Evolutionary conservation across 2,113 vertebrate species (phyloP).

Genomic region (Oncorhynchus masou): DNA sequence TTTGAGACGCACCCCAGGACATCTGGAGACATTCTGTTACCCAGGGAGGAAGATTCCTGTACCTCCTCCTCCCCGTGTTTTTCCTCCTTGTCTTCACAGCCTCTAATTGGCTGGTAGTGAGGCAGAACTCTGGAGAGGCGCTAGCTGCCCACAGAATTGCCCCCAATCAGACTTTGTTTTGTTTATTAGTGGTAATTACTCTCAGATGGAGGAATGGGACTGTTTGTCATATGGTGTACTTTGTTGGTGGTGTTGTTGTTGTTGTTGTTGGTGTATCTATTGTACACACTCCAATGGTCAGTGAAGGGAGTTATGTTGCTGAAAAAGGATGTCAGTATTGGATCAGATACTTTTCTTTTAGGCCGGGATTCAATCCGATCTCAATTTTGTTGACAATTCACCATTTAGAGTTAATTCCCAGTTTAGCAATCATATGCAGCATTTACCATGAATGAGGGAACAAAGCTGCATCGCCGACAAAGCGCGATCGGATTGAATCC

Average conservation of each 20-base stretch:
- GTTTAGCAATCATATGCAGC: no score
- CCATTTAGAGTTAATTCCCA: no score
- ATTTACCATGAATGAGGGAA: no score
- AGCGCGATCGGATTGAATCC: no score
- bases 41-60: slow-evolving; percentile 1
- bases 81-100: neutral
- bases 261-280: neutral
- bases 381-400: no score
- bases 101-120: slow-evolving; percentile 37
- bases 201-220: neutral
- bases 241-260: neutral
- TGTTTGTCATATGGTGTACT: neutral
- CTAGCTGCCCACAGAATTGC: neutral
- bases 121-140: neutral
- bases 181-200: neutral
- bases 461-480: no score
- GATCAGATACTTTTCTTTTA: no score
- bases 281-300: neutral
- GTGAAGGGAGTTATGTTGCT: neutral
- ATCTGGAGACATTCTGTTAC: slow-evolving; percentile 12
- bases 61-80: neutral
- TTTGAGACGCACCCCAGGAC: neutral
- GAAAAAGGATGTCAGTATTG: no score
- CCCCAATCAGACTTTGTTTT: neutral
- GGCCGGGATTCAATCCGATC: no score